Evolutionary conservation across 2,888 invertebrate species (phyloP).

Genomic region (Hydrotaea diabolus): DNA sequence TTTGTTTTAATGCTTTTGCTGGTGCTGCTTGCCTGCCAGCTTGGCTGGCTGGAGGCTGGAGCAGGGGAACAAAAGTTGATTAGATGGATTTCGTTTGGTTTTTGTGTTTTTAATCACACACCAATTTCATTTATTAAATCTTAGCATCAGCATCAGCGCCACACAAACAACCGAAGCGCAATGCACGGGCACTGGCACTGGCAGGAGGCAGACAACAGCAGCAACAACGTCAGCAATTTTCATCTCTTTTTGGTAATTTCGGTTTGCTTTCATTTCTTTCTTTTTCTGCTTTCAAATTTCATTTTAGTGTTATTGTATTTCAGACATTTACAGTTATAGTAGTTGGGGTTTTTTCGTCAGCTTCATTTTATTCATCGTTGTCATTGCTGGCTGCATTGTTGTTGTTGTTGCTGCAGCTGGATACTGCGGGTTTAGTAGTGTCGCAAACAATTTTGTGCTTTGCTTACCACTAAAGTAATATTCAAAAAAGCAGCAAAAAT

Average conservation of each 20-base stretch:
- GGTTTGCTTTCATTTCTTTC: slow-evolving; percentile 18
- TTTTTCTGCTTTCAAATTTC: slow-evolving; percentile 56
- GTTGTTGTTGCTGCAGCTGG: slow-evolving; percentile 67
- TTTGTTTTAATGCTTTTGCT: slow-evolving; percentile 44
- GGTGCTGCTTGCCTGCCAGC: slow-evolving; percentile 23
- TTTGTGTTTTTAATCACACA: slow-evolving; percentile 81
- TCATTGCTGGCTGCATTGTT: slow-evolving; percentile 47
- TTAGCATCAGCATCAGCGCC: slow-evolving; percentile 78
- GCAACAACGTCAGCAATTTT: slow-evolving; percentile 30
- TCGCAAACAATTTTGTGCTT: slow-evolving; percentile 76
- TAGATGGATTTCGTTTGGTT: slow-evolving; percentile 81
- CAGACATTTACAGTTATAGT: slow-evolving; percentile 27
- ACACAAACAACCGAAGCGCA: slow-evolving; percentile 7
- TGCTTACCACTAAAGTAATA: slow-evolving; percentile 52
- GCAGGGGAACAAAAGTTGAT: slow-evolving; percentile 78
- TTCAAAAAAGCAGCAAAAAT: not conserved
- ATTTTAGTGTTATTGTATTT: slow-evolving; percentile 73
- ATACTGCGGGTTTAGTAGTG: slow-evolving; percentile 71
- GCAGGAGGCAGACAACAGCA: not conserved
- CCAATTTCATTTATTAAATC: slow-evolving; percentile 81
- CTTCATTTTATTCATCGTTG: slow-evolving; percentile 35
- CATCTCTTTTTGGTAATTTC: not conserved
- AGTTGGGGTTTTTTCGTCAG: too few species aligned
- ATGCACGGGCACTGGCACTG: not conserved
- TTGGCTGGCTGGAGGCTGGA: slow-evolving; percentile 58